Percentiles rank a stretch among this genome's conserved stretches.
Evolutionary conservation across 2,888 invertebrate genomes (phyloP).

Genomic region (Polydrusus cervinus): DNA sequence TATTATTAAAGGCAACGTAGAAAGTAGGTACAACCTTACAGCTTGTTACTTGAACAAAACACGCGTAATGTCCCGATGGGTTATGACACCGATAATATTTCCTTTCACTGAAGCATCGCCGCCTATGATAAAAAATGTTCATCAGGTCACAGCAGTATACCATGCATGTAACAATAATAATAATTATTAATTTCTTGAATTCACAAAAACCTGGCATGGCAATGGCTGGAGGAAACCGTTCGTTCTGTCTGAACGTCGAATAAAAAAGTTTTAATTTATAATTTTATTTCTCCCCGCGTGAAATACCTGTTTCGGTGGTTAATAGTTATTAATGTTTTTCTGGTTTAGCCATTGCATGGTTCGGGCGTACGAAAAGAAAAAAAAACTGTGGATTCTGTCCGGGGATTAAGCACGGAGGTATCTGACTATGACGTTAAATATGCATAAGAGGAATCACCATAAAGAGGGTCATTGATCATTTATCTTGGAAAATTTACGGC

Average conservation of each 20-base stretch:
- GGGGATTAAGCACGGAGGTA: conserved; percentile 47
- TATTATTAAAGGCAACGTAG: neutral
- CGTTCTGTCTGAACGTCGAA: conserved; percentile 17
- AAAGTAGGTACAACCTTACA: neutral
- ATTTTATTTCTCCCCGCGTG: conserved; percentile 44
- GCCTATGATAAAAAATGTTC: conserved; percentile 41
- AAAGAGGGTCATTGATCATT: conserved; percentile 45
- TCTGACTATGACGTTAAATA: conserved; percentile 52
- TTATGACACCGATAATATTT: conserved; percentile 37
- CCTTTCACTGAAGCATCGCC: conserved; percentile 44
- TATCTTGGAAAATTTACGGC: conserved; percentile 42
- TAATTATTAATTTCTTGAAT: conserved; percentile 38
- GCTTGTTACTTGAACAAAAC: neutral
- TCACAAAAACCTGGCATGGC: conserved; percentile 39
- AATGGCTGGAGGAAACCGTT: conserved; percentile 30
- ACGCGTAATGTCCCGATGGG: conserved; percentile 24
- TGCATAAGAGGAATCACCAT: conserved; percentile 42
- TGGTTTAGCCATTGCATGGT: conserved; percentile 39
- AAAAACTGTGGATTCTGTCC: conserved; percentile 23
- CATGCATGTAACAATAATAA: conserved; percentile 45
- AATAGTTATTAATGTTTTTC: conserved; percentile 51
- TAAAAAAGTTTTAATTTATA: conserved; percentile 47
- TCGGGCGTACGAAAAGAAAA: conserved; percentile 19
- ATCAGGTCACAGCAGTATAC: conserved; percentile 38
- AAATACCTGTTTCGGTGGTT: conserved; percentile 52